Evolutionary conservation across 1,140 invertebrate genomes (phyloP), one percentile per base, ranked within the genome.

Genomic region (Nautilus pompilius): DNA sequence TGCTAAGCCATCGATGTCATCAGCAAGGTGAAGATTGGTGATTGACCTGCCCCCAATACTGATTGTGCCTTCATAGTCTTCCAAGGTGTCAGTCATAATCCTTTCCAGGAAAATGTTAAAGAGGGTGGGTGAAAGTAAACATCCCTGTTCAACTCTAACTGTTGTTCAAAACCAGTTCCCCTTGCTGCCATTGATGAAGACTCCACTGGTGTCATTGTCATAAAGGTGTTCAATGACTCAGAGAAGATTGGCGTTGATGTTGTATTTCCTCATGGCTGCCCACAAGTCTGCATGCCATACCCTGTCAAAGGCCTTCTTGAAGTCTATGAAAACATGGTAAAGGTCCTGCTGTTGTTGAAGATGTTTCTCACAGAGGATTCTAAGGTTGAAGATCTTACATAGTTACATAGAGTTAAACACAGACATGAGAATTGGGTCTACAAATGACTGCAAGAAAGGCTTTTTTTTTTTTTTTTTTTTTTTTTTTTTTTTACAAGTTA

Each of bases 301-400:
- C n/a, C n/a, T n/a, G n/a, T n/a, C n/a, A n/a, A n/a, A n/a, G 59
- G 63, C 60, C 64, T 58, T 66, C 54, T 66, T 66, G 54, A 46
- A 62, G 33, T 66, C 64, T 30, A 66, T 58, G 64, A 62, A 66
- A 15, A 26, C 24, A 13, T 57, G 55, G 61, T 60, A 62, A 26
- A 69, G 67, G 26, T 66, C 56, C 53, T 60, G 55, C 30, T 63
- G 33, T 51, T 69, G 61, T 58, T 67, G 60, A 3, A 63, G 58
- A 48, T 64, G 57, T 24, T 32, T 69, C 58, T 64, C 54, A 20
- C 65, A 63, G 15, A 61, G 45, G 6, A 64, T 60, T n/a, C 65
- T 56, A 5, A 60, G 28, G 57, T 69, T 69, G 64, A 66, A 69
- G n/a, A 69, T 67, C 58, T 63, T n/a, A n/a, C n/a, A n/a, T n/a